Evolutionary conservation across 2,888 invertebrate genomes (phyloP).

Genomic region (Pristionchus mayeri): DNA sequence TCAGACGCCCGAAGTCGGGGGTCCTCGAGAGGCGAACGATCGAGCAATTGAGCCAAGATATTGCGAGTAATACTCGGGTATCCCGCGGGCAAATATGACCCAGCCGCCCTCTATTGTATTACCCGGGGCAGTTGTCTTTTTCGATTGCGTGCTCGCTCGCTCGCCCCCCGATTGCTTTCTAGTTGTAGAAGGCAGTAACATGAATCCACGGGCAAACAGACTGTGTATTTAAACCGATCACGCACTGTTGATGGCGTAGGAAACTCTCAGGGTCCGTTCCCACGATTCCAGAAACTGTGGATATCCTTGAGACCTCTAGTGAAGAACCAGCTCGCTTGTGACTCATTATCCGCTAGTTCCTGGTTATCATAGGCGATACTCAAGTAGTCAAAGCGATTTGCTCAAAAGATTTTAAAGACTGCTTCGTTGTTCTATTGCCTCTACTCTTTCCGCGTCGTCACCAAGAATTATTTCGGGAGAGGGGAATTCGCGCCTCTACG

Average conservation of each 20-base stretch:
- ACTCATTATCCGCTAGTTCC: background rate
- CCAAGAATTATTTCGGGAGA: slow-evolving; percentile 28
- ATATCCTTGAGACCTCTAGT: background rate
- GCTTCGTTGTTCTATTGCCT: slow-evolving; percentile 4
- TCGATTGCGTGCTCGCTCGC: background rate
- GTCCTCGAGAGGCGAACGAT: background rate
- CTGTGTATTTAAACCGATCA: background rate
- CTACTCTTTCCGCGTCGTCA: background rate
- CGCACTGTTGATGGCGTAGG: background rate
- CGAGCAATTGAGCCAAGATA: background rate
- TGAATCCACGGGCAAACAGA: slow-evolving; percentile 2
- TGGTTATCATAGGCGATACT: background rate
- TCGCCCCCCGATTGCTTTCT: background rate
- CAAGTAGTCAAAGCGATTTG: background rate
- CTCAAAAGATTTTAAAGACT: background rate
- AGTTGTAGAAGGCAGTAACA: background rate
- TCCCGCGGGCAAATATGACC: slow-evolving; percentile 31
- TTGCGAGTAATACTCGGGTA: slow-evolving; percentile 14
- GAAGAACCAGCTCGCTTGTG: background rate
- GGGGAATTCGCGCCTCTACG: slow-evolving; percentile 15
- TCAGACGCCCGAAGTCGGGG: background rate
- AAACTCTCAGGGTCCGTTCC: background rate
- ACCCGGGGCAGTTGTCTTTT: slow-evolving; percentile 12
- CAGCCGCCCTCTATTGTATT: slow-evolving; percentile 5
- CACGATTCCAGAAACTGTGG: slow-evolving; percentile 26